Conservation (phyloP, 2,888 invertebrate species). For the Morpho helenor region DNA sequence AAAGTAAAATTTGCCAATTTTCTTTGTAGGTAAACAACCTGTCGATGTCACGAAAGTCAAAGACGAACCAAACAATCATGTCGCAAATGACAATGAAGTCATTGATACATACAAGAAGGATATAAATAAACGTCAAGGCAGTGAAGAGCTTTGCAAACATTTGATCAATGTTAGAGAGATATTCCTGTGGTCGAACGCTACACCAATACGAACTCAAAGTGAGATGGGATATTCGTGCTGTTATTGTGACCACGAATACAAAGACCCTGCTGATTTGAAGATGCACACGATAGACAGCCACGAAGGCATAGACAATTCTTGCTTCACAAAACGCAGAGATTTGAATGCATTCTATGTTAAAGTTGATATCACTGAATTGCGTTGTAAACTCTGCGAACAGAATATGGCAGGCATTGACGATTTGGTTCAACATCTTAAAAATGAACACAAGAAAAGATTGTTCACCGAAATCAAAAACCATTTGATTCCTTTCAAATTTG, state of each 20-base stretch:
- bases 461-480: conserved; percentile 34
- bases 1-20: conserved; percentile 6
- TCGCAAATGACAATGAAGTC: background rate
- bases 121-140: conserved; percentile 1
- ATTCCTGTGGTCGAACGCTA: conserved; percentile 45
- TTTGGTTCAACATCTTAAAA: conserved; percentile 41
- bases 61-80: background rate
- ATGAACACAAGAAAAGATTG: conserved; percentile 29
- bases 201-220: conserved; percentile 40
- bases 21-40: conserved; percentile 10
- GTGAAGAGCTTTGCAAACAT: conserved; percentile 40
- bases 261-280: conserved; percentile 40
- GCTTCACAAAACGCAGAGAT: conserved; percentile 38
- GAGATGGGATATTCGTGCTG: conserved; percentile 46
- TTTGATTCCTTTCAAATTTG: conserved; percentile 44
- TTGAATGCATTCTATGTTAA: conserved; percentile 44
- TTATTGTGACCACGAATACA: conserved; percentile 38
- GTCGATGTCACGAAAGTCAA: background rate
- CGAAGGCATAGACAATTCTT: conserved; percentile 31
- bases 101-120: background rate
- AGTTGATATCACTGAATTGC: conserved; percentile 42
- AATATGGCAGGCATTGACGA: conserved; percentile 36
- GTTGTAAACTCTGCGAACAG: conserved; percentile 36
- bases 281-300: conserved; percentile 38
- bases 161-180: conserved; percentile 39